Base-by-base conservation (phyloP, 2,888 invertebrate genomes). In the Drosophila flavopinicola region DNA sequence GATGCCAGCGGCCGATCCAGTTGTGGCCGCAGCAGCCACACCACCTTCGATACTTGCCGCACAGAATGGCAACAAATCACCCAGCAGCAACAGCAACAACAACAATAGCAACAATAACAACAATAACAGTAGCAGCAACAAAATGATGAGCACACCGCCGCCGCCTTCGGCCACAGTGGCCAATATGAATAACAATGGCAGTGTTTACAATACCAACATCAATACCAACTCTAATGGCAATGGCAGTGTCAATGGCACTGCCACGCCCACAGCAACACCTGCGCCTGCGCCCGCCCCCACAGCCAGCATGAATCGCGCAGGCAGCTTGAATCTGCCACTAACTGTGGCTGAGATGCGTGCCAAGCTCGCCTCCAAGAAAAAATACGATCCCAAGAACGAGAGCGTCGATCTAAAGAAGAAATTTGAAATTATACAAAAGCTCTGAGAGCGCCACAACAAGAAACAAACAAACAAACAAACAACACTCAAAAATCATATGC, bases 311-410 rank as follows among this genome's bases (percentile, higher is more conserved):
- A 88, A 80, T 44, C 76, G 78, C 33, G 70, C 83, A 7, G 92
- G 92, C 64, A 78, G 85, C 23, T 92, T 97, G 61, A 96, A 97
- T 91, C 92, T 98, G 75, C 95, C 95, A 88, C 96, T 97, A 95
- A 96, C 97, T 61, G 98, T 96, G n/a, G 96, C 97, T 39, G 97
- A 98, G 92, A 94, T 97, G 93, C 93, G 97, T 54, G 97, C 96
- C 52, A 95, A 96, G 85, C 92, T 97, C 75, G 95, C 96, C 44
- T 94, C 95, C 61, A 96, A 95, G 91, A 97, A 97, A 92, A 96
- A 96, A 91, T 94, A 95, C 90, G 97, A 97, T 91, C 97, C 97
- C 35, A 97, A 97, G 92, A 96, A 96, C 91, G 96, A 96, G 89
- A 94, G 94, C 44, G 95, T 98, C 92, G 97, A 97, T 92, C 94